Evolutionary conservation across 2,797 vertebrate species (phyloP), one percentile per base, ranked within the genome.

Genomic region (Manis javanica): DNA sequence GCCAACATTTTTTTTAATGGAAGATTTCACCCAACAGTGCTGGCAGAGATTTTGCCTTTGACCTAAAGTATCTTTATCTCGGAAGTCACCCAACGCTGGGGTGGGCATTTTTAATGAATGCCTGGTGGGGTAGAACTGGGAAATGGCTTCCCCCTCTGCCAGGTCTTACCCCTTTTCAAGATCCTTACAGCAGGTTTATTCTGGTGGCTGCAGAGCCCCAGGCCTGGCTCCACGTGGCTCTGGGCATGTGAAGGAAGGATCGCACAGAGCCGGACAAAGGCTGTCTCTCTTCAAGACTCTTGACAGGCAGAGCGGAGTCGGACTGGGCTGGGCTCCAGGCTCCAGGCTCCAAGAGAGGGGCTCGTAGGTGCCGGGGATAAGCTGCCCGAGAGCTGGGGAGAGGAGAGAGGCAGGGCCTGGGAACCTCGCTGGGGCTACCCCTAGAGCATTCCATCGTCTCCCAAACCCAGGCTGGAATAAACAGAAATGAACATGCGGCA

Each of bases 341-440:
- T 96, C 92, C 97, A 96, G 59, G 79, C 63, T 78, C 90, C 81
- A 91, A 29, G 71, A 93, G 66, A 96, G 39, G 81, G 64, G 64
- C 46, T 87, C 1, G 13, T 42, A 93, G 92, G 64, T 96, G 81
- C 92, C 92, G 90, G 81, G 84, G 90, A 91, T 64, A 90, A 93
- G 79, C 59, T 91, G 72, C 84, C 66, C 84, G 71, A 53, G 59
- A 69, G 18, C 23, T 96, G 46, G 84, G 77, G 37, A 92, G 63
- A 93, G 63, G 87, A 93, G 59, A 85, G 55, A 66, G 79, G 51
- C 49, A 63, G 69, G 91, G 90, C 90, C 92, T 94, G 94, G 94
- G 92, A 97, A 95, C 51, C 96, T 90, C 85, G 88, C 88, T 87
- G 69, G 78, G 85, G 55, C 26, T 84, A 34, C 69, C 29, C 53